Conservation (phyloP, 2,888 invertebrate species). For the Nasonia oneida region DNA sequence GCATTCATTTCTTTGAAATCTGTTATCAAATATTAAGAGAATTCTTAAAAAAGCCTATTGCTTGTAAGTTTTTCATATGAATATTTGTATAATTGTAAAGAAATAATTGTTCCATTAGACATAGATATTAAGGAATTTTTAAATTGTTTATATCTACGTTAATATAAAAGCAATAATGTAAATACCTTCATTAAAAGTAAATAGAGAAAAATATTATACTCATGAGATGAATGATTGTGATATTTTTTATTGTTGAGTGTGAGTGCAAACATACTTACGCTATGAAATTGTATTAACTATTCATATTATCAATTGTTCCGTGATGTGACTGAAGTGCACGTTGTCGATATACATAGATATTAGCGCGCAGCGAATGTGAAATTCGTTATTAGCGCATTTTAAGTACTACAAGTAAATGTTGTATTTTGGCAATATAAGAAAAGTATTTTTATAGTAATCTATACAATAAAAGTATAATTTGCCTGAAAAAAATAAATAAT, state of each 20-base stretch:
- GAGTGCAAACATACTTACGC: constrained; percentile 10
- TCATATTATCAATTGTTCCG: constrained; percentile 35
- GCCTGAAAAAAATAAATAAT: constrained; percentile 18
- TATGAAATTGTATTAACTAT: constrained; percentile 20
- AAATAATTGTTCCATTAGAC: background rate
- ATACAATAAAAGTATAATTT: constrained; percentile 40
- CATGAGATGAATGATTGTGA: constrained; percentile 46
- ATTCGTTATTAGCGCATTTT: constrained; percentile 18
- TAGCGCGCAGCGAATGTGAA: background rate
- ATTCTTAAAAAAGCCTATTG: background rate
- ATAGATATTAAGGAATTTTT: constrained; percentile 8
- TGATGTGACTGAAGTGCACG: constrained; percentile 35
- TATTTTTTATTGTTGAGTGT: constrained; percentile 39
- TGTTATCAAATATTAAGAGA: background rate
- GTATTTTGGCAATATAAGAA: constrained; percentile 52
- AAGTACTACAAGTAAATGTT: constrained; percentile 28
- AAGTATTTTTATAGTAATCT: constrained; percentile 52
- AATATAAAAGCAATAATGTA: constrained; percentile 39
- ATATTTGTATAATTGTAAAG: background rate
- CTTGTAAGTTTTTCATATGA: background rate
- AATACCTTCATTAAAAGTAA: constrained; percentile 34
- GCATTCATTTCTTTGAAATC: background rate
- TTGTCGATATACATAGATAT: constrained; percentile 7
- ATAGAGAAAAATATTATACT: constrained; percentile 30
- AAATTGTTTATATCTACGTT: constrained; percentile 11